Evolutionary conservation across 2,797 vertebrate species (phyloP), one percentile per base, ranked within the genome.

Genomic region (Coilia nasus): DNA sequence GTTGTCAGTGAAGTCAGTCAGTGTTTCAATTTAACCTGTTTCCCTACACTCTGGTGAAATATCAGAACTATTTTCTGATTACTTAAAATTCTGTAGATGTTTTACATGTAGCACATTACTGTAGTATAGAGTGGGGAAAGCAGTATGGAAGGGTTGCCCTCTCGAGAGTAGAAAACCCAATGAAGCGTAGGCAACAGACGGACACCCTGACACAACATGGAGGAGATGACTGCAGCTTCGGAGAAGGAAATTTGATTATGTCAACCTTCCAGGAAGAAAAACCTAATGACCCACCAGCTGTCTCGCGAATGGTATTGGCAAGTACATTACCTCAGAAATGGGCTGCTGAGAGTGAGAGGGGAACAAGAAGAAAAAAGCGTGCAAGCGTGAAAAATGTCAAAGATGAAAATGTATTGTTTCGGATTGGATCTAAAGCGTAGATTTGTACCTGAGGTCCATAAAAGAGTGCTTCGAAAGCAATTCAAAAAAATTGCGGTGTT

Each of bases 251-350:
- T 83, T 84, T 83, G 60, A 87, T 88, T 87, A 64, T 83, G 78
- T 84, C 82, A 83, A 81, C 82, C 83, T 89, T 87, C 87, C 85
- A 86, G 84, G 82, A 87, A 67, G 87, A 85, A 82, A 54, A 83
- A 59, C 83, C 87, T 88, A 88, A 86, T 87, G 86, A 87, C 86
- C 87, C 83, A 86, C 89, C 89, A 90, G 89, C 89, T 91, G 90
- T 90, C 88, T 89, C 82, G 41, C 85, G 60, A 83, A 88, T 0
- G 46, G 83, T n/a, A 64, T 59, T 87, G 85, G 83, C 87, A 86
- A 85, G 67, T 71, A 35, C 64, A 71, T 71, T 71, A 71, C 31
- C 64, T 71, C 25, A 4, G 12, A 71, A 71, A 71, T 35, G 64
- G 28, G 25, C 25, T 71, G 64, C 28, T 14, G 23, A 41, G 10